phyloP scores from a whole-genome alignment of 2,113 vertebrate species.

The Centrocercus urophasianus region DNA sequence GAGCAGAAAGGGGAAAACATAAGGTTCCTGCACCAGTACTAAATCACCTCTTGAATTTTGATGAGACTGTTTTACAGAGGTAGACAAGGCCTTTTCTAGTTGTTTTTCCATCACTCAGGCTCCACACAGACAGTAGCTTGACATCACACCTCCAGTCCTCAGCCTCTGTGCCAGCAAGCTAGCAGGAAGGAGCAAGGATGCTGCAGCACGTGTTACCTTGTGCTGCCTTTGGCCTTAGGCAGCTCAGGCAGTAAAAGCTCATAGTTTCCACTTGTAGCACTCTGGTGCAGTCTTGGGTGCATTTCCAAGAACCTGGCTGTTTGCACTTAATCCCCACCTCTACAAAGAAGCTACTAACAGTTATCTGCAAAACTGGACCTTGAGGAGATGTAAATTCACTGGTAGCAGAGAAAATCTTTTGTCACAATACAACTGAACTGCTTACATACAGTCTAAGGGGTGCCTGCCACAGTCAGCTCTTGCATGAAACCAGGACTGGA shows the following conservation, averaged over 20 bases:
- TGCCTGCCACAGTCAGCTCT: background rate
- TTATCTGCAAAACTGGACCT: background rate
- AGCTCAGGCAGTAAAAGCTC: background rate
- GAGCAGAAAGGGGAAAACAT: background rate
- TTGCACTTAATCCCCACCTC: background rate
- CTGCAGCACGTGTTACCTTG: background rate
- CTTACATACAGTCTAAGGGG: background rate
- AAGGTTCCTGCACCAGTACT: background rate
- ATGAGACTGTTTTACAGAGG: background rate
- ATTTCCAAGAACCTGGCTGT: background rate
- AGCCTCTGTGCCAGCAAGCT: fast-evolving
- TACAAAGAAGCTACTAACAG: background rate
- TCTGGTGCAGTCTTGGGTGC: too few relatives aligned
- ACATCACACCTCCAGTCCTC: background rate
- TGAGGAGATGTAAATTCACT: background rate
- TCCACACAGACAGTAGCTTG: background rate
- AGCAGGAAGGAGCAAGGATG: background rate
- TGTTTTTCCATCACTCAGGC: background rate
- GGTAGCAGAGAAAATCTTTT: background rate
- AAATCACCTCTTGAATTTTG: background rate
- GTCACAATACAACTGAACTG: background rate
- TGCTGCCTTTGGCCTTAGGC: background rate
- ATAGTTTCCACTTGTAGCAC: background rate
- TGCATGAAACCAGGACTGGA: background rate
- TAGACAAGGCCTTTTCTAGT: background rate